A percentile compares a stretch with the other conserved stretches of the same genome.
Evolutionary conservation across 2,113 vertebrate species (phyloP).

Genomic region (Sus scrofa): T2T-Sscrofa CM000813.6:90004501-90005000

Average conservation of each 20-base stretch:
- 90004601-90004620: neutral
- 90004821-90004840: neutral
- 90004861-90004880: too few species aligned
- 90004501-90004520: neutral
- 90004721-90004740: neutral
- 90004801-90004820: neutral
- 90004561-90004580: rapidly evolving
- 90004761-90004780: neutral
- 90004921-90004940: too few species aligned
- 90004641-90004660: neutral
- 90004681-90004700: neutral
- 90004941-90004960: too few species aligned
- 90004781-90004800: neutral
- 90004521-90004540: neutral
- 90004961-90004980: too few species aligned
- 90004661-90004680: neutral
- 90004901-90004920: too few species aligned
- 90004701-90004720: neutral
- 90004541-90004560: rapidly evolving
- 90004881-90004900: too few species aligned
- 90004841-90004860: too few species aligned
- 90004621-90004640: neutral
- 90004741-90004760: neutral
- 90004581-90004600: neutral
- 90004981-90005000: too few species aligned